These are phyloP conservation scores for Eurystomus gularis DNA, from an alignment of 2,113 vertebrate genomes.

Conservation along the genomic window DNA sequence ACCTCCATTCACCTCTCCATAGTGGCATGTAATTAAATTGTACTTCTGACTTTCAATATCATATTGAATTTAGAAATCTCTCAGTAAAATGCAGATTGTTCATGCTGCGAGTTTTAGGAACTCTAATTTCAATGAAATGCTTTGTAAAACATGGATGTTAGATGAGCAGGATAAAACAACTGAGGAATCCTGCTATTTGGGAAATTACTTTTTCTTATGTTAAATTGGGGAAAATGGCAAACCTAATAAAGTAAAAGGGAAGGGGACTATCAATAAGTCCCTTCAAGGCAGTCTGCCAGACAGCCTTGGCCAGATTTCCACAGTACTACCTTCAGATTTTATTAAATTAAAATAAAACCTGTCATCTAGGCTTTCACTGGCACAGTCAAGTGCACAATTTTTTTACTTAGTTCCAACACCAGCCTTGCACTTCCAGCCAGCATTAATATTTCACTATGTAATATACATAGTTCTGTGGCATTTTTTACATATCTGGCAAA, in stretches of 20 bases:
- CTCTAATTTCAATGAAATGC: slow-evolving; percentile 55
- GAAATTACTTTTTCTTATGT: slow-evolving; percentile 66
- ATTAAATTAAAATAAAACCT: slow-evolving; percentile 78
- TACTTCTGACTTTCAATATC: slow-evolving; percentile 41
- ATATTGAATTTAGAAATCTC: slow-evolving; percentile 46
- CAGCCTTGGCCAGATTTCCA: slow-evolving; percentile 54
- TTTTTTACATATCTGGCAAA: slow-evolving; percentile 49
- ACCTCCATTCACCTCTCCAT: background rate
- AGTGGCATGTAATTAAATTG: slow-evolving; percentile 16
- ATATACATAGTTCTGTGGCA: slow-evolving; percentile 16
- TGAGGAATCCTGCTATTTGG: slow-evolving; percentile 53
- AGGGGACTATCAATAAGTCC: slow-evolving; percentile 51
- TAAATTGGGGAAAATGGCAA: slow-evolving; percentile 48
- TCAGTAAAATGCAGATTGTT: slow-evolving; percentile 52
- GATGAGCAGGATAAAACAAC: slow-evolving; percentile 49
- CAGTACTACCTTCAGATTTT: slow-evolving; percentile 65
- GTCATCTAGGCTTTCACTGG: slow-evolving; percentile 62
- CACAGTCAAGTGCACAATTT: slow-evolving; percentile 45
- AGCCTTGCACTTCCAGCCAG: slow-evolving; percentile 36
- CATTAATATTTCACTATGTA: slow-evolving; percentile 50
- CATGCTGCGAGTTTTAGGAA: slow-evolving; percentile 43
- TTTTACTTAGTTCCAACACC: slow-evolving; percentile 52
- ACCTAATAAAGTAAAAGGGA: slow-evolving; percentile 52
- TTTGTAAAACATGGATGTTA: slow-evolving; percentile 36
- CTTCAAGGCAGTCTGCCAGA: slow-evolving; percentile 69